A percentile compares a stretch with the other conserved stretches of the same genome.
phyloP scores from a whole-genome alignment of 2,113 vertebrate genomes.

The Terrapene triunguis region DNA sequence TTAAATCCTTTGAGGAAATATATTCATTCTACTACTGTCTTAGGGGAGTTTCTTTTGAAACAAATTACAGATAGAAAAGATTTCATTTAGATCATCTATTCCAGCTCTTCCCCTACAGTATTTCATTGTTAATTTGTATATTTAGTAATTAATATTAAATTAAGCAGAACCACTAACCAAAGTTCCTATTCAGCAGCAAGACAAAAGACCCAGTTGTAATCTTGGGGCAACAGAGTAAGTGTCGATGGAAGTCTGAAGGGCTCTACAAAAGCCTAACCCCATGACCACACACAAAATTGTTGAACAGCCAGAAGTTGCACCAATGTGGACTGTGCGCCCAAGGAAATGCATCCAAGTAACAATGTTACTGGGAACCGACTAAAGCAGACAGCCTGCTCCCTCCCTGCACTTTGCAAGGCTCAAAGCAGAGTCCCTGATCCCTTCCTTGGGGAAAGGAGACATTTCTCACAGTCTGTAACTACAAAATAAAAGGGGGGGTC shows the following conservation, averaged over 20 bases:
- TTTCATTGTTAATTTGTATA: not conserved
- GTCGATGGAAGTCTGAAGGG: not conserved
- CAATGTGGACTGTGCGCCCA: too few relatives aligned
- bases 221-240: conserved; percentile 8
- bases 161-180: conserved; percentile 35
- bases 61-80: not conserved
- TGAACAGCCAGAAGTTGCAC: not conserved
- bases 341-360: not conserved
- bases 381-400: not conserved
- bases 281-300: not conserved
- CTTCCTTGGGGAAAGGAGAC: not conserved
- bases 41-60: not conserved
- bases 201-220: not conserved
- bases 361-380: not conserved
- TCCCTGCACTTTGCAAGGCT: not conserved
- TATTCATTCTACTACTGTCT: not conserved
- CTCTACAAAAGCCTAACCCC: not conserved
- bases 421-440: not conserved
- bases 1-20: not conserved
- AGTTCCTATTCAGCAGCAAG: conserved; percentile 23
- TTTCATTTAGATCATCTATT: not conserved
- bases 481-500: not conserved
- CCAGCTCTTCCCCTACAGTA: not conserved
- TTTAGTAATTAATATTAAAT: not conserved
- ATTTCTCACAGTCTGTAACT: not conserved